Evolutionary conservation across 2,113 vertebrate genomes (phyloP).

Genomic region (Peromyscus californicus): DNA sequence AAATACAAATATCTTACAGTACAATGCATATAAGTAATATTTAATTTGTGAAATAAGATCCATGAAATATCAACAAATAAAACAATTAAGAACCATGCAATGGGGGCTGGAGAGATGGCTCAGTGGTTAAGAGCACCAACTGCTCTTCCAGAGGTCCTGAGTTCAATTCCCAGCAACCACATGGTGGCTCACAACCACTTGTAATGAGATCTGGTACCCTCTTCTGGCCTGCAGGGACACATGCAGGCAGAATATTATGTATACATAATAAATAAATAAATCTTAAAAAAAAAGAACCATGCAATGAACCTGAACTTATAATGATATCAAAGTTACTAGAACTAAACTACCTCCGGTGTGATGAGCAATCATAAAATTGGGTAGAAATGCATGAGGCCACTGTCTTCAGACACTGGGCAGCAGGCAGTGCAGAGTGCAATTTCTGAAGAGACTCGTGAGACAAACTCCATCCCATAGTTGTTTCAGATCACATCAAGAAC

Average conservation of each 20-base stretch:
- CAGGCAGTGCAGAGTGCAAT: not conserved
- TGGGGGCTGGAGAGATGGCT: too few relatives aligned
- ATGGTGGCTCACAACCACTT: too few relatives aligned
- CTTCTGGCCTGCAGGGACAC: too few relatives aligned
- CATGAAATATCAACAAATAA: conserved; percentile 44
- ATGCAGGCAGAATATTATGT: too few relatives aligned
- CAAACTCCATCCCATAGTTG: not conserved
- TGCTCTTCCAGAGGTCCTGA: too few relatives aligned
- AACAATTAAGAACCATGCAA: conserved; percentile 38
- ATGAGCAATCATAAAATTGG: conserved; percentile 55
- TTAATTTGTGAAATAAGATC: conserved; percentile 17
- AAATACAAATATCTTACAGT: not conserved
- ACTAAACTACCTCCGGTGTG: conserved; percentile 57
- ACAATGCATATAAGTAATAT: not conserved
- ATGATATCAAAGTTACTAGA: conserved; percentile 59
- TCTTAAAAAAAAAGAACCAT: too few relatives aligned
- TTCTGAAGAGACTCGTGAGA: not conserved
- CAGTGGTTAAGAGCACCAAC: too few relatives aligned
- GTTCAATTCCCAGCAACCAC: too few relatives aligned
- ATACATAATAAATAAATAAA: too few relatives aligned
- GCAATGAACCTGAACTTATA: conserved; percentile 24
- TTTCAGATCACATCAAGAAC: not conserved
- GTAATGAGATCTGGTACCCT: too few relatives aligned
- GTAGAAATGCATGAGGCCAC: not conserved
- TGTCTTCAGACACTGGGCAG: not conserved